A percentile compares a stretch with the other conserved stretches of the same genome.
Conservation (phyloP, 2,113 vertebrate species). For the Megalops atlanticus region DNA sequence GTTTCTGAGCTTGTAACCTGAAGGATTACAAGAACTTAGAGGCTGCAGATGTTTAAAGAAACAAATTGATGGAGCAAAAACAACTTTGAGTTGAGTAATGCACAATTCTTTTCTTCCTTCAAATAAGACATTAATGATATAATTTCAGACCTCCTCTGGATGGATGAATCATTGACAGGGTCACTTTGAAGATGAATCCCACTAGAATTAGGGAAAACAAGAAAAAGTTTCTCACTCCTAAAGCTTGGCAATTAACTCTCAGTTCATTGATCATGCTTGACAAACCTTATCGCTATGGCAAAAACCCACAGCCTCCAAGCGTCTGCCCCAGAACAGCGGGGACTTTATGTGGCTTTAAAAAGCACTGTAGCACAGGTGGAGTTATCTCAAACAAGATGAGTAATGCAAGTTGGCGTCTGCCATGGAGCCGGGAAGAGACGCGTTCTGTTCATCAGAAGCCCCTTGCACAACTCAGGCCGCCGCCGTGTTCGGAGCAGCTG, state of each 20-base stretch:
- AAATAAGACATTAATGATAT: no score
- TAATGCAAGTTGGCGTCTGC: background rate
- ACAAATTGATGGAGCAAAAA: no score
- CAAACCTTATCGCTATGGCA: background rate
- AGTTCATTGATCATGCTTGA: background rate
- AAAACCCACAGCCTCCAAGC: background rate
- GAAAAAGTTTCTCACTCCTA: no score
- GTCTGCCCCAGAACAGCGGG: background rate
- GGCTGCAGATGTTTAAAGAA: background rate
- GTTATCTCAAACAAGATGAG: conserved; percentile 3
- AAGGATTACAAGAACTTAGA: conserved; percentile 15
- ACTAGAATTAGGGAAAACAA: background rate
- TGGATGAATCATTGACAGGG: background rate
- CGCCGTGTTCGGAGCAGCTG: background rate
- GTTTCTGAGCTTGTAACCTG: conserved; percentile 7
- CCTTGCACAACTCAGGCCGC: background rate
- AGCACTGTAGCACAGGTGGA: background rate
- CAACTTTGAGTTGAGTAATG: no score
- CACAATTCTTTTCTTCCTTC: background rate
- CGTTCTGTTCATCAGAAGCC: background rate
- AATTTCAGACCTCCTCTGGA: no score
- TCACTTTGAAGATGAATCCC: background rate
- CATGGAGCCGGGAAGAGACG: background rate
- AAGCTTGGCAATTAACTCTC: no score
- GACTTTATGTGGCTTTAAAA: background rate